Percentiles rank a stretch among this genome's conserved stretches.
These are phyloP conservation scores for Ellobius talpinus DNA, from an alignment of 2,113 vertebrate species.

Conservation along the genomic window DNA sequence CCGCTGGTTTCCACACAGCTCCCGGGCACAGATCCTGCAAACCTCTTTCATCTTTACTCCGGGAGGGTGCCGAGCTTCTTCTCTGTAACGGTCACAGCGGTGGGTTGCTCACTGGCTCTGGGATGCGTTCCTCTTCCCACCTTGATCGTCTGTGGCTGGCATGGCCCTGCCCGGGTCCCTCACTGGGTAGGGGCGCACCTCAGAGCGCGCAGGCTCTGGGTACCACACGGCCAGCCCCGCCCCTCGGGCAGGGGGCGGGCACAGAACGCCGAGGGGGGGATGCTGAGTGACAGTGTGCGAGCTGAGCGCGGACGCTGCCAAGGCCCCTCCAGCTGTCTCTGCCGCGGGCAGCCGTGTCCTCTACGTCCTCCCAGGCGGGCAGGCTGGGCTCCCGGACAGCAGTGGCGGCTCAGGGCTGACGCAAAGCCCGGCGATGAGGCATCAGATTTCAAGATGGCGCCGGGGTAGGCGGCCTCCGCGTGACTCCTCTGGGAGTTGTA, in stretches of 20 bases:
- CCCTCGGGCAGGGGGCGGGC: conserved; percentile 54
- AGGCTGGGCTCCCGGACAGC: fast-evolving
- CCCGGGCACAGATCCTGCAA: conserved; percentile 95
- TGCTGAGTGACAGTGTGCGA: conserved; percentile 61
- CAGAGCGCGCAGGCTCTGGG: conserved; percentile 43
- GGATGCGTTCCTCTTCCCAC: neutral
- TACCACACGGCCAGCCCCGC: conserved; percentile 62
- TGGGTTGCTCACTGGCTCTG: neutral
- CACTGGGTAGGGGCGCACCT: neutral
- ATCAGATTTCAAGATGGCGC: conserved; percentile 89
- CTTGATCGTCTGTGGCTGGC: neutral
- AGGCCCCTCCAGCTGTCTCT: neutral
- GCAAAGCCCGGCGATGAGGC: conserved; percentile 58
- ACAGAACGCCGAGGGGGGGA: conserved; percentile 13
- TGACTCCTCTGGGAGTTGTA: conserved; percentile 70
- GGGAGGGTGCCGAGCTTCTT: neutral
- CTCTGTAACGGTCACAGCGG: neutral
- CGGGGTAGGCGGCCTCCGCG: fast-evolving
- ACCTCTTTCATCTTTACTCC: conserved; percentile 90
- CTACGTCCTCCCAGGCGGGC: conserved; percentile 23
- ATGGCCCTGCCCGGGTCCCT: neutral
- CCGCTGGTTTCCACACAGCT: conserved; percentile 97
- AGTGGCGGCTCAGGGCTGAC: conserved; percentile 55
- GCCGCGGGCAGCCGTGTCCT: conserved; percentile 47
- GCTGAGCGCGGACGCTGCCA: neutral